These are phyloP conservation scores for Megaleporinus macrocephalus DNA, from an alignment of 2,113 vertebrate species.

Conservation along the genomic window DNA sequence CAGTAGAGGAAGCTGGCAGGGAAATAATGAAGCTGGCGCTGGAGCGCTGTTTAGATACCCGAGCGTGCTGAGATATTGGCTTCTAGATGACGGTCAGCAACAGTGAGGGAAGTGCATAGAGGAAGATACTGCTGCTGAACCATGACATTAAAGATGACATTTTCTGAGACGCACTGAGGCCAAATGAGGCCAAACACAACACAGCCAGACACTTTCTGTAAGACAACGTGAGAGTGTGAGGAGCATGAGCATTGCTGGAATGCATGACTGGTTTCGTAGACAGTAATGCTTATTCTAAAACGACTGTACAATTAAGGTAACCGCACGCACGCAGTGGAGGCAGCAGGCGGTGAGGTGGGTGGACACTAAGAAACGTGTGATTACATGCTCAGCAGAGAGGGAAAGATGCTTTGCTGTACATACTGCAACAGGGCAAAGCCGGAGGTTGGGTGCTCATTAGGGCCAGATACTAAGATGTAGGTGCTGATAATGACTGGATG, in stretches of 20 bases:
- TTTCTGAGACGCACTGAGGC: slow-evolving; percentile 13
- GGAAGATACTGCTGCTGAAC: slow-evolving; percentile 9
- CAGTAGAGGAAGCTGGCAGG: not conserved
- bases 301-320: slow-evolving; percentile 76
- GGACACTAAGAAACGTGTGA: slow-evolving; percentile 62
- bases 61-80: not conserved
- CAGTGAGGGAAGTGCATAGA: not conserved
- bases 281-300: slow-evolving; percentile 70
- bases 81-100: not conserved
- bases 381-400: slow-evolving; percentile 65
- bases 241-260: slow-evolving; percentile 24
- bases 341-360: slow-evolving; percentile 7
- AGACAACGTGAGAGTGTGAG: slow-evolving; percentile 7
- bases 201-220: not conserved
- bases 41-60: not conserved
- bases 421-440: slow-evolving; percentile 22
- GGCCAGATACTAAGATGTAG: not conserved
- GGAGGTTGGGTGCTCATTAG: slow-evolving; percentile 16
- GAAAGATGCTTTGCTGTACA: slow-evolving; percentile 34
- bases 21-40: not conserved
- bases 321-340: slow-evolving; percentile 60
- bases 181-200: slow-evolving; percentile 23
- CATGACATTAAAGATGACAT: slow-evolving; percentile 34
- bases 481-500: not conserved
- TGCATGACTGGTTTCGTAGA: slow-evolving; percentile 63